Conservation (phyloP, 2,888 invertebrate species). For the Synergus japonicus region DNA sequence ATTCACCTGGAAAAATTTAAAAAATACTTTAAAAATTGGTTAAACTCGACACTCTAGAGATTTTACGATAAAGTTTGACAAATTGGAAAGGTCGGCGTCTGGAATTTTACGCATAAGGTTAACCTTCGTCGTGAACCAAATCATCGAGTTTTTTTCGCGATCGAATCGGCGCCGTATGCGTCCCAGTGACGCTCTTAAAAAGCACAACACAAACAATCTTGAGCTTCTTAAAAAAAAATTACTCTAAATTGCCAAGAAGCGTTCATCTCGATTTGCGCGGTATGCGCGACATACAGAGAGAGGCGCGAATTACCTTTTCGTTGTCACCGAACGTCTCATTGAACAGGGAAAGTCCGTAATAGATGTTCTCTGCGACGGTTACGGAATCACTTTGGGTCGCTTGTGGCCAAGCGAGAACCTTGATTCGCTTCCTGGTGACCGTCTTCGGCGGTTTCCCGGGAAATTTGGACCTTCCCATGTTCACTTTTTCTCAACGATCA, state of each 20-base stretch:
- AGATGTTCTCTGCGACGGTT: slow-evolving; percentile 78
- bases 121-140: slow-evolving; percentile 61
- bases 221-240: slow-evolving; percentile 47
- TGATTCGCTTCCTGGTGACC: slow-evolving; percentile 90
- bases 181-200: slow-evolving; percentile 58
- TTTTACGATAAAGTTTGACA: slow-evolving; percentile 10
- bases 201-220: slow-evolving; percentile 47
- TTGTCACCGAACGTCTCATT: slow-evolving; percentile 74
- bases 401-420: slow-evolving; percentile 85
- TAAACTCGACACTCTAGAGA: not conserved
- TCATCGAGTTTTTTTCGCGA: slow-evolving; percentile 53
- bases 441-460: slow-evolving; percentile 93
- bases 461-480: slow-evolving; percentile 91
- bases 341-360: slow-evolving; percentile 76
- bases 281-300: slow-evolving; percentile 46
- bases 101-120: slow-evolving; percentile 46
- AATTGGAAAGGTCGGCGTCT: slow-evolving; percentile 35
- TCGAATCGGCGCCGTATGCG: slow-evolving; percentile 64
- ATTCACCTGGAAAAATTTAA: not conserved
- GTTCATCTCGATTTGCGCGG: slow-evolving; percentile 28
- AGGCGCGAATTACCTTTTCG: slow-evolving; percentile 71
- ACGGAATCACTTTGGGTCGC: slow-evolving; percentile 77
- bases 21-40: not conserved
- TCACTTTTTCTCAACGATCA: slow-evolving; percentile 81
- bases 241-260: slow-evolving; percentile 33